These are phyloP conservation scores for Xenopus tropicalis DNA, from an alignment of 2,113 vertebrate genomes.

Conservation along the genomic window UCB_Xtro_10.0 CM004451.2:1468001-1468500, in stretches of 20 bases:
- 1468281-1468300: background rate
- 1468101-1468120: background rate
- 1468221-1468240: background rate
- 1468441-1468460: too few species aligned
- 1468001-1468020: too few species aligned
- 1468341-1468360: too few species aligned
- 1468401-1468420: too few species aligned
- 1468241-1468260: background rate
- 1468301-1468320: background rate
- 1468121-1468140: background rate
- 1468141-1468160: background rate
- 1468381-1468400: too few species aligned
- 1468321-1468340: too few species aligned
- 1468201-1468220: slow-evolving; percentile 2
- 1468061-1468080: background rate
- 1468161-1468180: background rate
- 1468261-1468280: background rate
- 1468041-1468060: background rate
- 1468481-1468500: too few species aligned
- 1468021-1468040: too few species aligned
- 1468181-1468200: background rate
- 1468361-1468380: too few species aligned
- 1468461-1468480: too few species aligned
- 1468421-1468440: too few species aligned
- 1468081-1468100: background rate